Evolutionary conservation across 2,888 invertebrate genomes (phyloP).

Genomic region (Scotopteryx bipunctaria): DNA sequence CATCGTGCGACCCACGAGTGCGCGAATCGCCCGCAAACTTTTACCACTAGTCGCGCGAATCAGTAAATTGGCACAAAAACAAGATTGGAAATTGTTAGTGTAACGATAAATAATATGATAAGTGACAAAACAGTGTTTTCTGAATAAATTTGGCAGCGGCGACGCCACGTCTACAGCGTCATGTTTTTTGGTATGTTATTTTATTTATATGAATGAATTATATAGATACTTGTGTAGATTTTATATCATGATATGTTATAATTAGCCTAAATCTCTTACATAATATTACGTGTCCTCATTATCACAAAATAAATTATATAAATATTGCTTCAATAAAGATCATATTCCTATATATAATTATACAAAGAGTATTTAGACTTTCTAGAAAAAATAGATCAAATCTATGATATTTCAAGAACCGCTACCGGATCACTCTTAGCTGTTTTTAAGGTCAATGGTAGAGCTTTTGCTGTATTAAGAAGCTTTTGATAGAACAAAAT

Average conservation of each 20-base stretch:
- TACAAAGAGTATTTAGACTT: too few relatives aligned
- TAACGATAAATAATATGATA: constrained; percentile 64
- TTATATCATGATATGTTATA: not conserved
- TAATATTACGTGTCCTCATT: too few relatives aligned
- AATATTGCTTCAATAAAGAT: too few relatives aligned
- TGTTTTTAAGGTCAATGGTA: too few relatives aligned
- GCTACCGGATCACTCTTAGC: too few relatives aligned
- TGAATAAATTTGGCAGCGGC: constrained; percentile 66
- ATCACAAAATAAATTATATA: too few relatives aligned
- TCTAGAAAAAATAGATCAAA: too few relatives aligned
- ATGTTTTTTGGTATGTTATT: constrained; percentile 72
- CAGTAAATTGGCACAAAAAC: constrained; percentile 39
- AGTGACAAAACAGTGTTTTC: constrained; percentile 71
- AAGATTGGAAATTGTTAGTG: constrained; percentile 56
- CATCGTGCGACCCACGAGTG: constrained; percentile 8
- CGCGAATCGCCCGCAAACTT: constrained; percentile 25
- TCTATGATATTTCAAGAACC: too few relatives aligned
- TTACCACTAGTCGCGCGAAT: constrained; percentile 22
- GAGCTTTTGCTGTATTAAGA: too few relatives aligned
- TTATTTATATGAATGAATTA: constrained; percentile 8
- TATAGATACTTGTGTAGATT: not conserved
- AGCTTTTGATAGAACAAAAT: too few relatives aligned
- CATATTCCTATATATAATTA: too few relatives aligned
- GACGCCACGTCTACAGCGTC: constrained; percentile 67
- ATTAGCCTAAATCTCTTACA: too few relatives aligned